Conservation (phyloP, 2,797 vertebrate genomes). For the Tokudaia tokunoshimensis region DNA sequence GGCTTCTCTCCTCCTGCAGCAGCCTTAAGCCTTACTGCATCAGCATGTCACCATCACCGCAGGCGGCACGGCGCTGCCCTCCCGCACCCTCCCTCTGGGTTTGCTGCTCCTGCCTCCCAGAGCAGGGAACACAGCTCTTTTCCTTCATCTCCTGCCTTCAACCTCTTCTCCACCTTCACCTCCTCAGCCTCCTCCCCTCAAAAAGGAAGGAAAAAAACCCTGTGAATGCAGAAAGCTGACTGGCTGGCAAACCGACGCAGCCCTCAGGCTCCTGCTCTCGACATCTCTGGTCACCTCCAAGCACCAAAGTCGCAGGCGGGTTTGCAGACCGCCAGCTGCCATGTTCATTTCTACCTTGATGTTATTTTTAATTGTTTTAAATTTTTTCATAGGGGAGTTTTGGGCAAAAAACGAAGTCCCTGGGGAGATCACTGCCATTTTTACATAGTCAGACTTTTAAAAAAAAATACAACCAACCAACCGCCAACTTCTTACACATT, state of each 20-base stretch:
- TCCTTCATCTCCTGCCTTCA: background rate
- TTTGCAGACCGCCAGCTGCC: slow-evolving; percentile 85
- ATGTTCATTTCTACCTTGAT: slow-evolving; percentile 85
- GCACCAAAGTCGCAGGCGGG: slow-evolving; percentile 89
- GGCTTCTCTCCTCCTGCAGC: background rate
- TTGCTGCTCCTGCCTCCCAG: background rate
- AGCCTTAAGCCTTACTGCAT: background rate
- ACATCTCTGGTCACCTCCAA: slow-evolving; percentile 81
- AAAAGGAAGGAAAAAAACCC: slow-evolving; percentile 73
- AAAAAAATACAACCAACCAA: slow-evolving; percentile 88
- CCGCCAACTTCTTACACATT: slow-evolving; percentile 91
- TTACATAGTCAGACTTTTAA: slow-evolving; percentile 94
- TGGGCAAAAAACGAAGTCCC: slow-evolving; percentile 87
- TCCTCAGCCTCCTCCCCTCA: slow-evolving; percentile 53
- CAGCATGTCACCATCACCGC: background rate
- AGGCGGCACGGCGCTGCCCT: background rate
- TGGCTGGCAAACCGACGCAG: slow-evolving; percentile 63
- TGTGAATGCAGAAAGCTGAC: slow-evolving; percentile 81
- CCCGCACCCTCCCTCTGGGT: background rate
- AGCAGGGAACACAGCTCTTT: background rate
- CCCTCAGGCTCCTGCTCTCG: slow-evolving; percentile 72
- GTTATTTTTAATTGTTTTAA: slow-evolving; percentile 90
- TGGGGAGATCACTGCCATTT: slow-evolving; percentile 96
- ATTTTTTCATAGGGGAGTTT: slow-evolving; percentile 92
- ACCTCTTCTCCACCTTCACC: background rate